These are phyloP conservation scores for Adelges cooleyi DNA, from an alignment of 1,140 invertebrate species.

Conservation along the genomic window DNA sequence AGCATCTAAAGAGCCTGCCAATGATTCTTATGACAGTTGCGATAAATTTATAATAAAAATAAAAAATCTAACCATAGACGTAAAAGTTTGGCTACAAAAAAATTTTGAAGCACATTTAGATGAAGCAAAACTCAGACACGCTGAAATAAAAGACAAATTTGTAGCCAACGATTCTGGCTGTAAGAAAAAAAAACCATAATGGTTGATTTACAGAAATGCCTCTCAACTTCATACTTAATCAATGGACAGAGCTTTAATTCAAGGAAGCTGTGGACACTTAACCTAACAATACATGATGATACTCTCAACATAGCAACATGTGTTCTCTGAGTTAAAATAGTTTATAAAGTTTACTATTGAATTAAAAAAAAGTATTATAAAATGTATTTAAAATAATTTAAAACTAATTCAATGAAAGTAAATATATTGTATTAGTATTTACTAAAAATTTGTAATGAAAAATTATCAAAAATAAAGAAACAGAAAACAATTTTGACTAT, in stretches of 20 bases:
- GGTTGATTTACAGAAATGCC: background rate
- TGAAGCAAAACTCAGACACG: background rate
- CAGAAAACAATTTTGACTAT: background rate
- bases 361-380: no score
- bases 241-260: background rate
- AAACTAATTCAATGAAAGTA: background rate
- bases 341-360: no score
- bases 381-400: background rate
- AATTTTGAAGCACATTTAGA: background rate
- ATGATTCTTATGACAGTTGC: background rate
- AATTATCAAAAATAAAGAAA: background rate
- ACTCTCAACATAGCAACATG: background rate
- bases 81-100: background rate
- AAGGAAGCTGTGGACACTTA: background rate
- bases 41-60: background rate
- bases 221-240: background rate
- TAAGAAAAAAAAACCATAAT: background rate
- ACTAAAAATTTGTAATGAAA: background rate
- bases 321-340: no score
- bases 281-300: background rate
- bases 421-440: background rate
- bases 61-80: background rate
- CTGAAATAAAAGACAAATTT: background rate
- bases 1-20: background rate
- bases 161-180: no score